Evolutionary conservation across 2,797 vertebrate genomes (phyloP).

Genomic region (Pangasius krempfi): DNA sequence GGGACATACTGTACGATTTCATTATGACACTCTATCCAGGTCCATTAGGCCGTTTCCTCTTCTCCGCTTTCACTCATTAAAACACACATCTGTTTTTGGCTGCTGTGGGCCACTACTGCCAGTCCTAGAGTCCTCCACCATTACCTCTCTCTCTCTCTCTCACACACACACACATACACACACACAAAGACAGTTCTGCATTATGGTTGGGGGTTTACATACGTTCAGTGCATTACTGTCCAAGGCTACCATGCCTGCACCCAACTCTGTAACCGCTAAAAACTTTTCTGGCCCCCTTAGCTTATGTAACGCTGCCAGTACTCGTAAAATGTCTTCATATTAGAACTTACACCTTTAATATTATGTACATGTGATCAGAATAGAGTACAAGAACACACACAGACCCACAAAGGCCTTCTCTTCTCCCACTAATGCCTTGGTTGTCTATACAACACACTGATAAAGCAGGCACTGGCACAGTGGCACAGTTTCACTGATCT

Average conservation of each 20-base stretch:
- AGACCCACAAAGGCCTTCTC: constrained; percentile 51
- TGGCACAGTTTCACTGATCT: constrained; percentile 8
- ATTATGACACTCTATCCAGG: constrained; percentile 63
- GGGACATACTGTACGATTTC: constrained; percentile 60
- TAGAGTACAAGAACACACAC: neutral
- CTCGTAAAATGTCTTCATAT: neutral
- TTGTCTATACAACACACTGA: constrained; percentile 24
- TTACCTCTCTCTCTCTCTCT: neutral
- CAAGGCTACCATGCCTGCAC: neutral
- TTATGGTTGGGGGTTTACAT: neutral
- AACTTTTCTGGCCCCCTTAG: neutral
- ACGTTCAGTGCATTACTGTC: neutral
- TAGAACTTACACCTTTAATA: neutral
- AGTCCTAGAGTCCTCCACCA: constrained; percentile 50
- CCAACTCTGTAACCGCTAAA: neutral
- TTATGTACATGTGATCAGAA: neutral
- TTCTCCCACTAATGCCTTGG: constrained; percentile 13
- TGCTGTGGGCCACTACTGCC: constrained; percentile 48
- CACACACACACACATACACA: no score
- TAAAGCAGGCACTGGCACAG: constrained; percentile 52
- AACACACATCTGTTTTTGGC: constrained; percentile 70
- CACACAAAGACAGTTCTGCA: neutral
- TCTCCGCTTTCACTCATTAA: constrained; percentile 67
- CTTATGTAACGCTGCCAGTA: neutral
- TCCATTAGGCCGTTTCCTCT: constrained; percentile 67